These are phyloP conservation scores for Pachycephala philippinensis DNA, from an alignment of 2,113 vertebrate genomes.

Conservation along the genomic window DNA sequence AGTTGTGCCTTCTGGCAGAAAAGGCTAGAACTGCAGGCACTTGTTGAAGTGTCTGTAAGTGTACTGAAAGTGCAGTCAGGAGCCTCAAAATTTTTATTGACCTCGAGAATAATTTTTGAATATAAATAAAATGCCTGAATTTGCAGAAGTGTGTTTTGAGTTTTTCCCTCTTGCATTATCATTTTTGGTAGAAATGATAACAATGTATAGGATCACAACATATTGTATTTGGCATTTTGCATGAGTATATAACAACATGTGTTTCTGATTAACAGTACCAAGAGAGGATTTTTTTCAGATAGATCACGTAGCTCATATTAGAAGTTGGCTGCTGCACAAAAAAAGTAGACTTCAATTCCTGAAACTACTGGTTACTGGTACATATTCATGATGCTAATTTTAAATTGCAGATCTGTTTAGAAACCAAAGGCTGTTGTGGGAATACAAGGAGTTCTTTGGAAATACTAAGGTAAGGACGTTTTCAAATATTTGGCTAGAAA, in stretches of 20 bases:
- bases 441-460: slow-evolving; percentile 96
- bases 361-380: neutral
- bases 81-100: neutral
- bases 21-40: neutral
- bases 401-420: slow-evolving; percentile 83
- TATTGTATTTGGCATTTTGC: neutral
- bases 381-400: neutral
- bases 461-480: slow-evolving; percentile 87
- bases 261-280: neutral
- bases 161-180: neutral
- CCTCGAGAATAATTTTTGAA: neutral
- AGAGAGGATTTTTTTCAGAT: neutral
- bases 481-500: neutral
- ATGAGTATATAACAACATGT: neutral
- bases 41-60: neutral
- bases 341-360: neutral
- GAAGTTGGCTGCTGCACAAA: neutral
- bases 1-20: neutral
- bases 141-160: neutral
- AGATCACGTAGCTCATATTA: neutral
- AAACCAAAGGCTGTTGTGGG: slow-evolving; percentile 90
- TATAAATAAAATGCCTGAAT: neutral
- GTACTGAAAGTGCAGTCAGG: neutral
- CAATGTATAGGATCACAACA: neutral
- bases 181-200: neutral